These are phyloP conservation scores for Myiozetetes cayanensis DNA, from an alignment of 2,113 vertebrate species.

Conservation along the genomic window DNA sequence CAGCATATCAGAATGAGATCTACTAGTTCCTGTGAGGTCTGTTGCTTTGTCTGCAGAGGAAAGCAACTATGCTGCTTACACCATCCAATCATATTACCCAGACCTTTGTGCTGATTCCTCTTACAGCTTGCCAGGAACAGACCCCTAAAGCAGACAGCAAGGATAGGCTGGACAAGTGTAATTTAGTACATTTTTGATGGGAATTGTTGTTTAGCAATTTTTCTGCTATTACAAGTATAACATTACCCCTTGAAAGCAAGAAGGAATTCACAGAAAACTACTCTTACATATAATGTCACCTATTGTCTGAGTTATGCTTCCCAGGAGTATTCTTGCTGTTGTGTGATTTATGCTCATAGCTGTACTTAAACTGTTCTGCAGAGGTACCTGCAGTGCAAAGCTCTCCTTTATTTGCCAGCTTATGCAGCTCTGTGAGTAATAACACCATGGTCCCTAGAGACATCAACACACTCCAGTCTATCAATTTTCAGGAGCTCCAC, in stretches of 20 bases:
- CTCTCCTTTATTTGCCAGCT: background rate
- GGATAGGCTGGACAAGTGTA: background rate
- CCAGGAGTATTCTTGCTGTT: background rate
- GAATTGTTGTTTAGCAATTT: background rate
- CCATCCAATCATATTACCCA: background rate
- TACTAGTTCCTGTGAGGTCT: background rate
- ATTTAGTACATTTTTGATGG: background rate
- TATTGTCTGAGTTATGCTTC: background rate
- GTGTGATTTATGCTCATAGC: background rate
- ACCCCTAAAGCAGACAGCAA: background rate
- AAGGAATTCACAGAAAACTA: background rate
- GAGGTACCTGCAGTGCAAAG: background rate
- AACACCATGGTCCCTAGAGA: background rate
- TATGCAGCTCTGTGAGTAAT: background rate
- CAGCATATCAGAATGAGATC: background rate
- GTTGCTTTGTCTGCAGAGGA: background rate
- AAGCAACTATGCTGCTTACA: background rate
- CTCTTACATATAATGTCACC: background rate
- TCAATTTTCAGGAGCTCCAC: background rate
- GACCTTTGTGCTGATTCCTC: background rate
- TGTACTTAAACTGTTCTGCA: background rate
- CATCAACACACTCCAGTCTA: background rate
- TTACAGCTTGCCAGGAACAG: background rate
- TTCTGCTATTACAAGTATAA: background rate
- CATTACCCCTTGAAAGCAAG: background rate